These are phyloP conservation scores for Paragorgia papillata DNA, from an alignment of 92 coral and sea anemone genomes.

Conservation along the genomic window DNA sequence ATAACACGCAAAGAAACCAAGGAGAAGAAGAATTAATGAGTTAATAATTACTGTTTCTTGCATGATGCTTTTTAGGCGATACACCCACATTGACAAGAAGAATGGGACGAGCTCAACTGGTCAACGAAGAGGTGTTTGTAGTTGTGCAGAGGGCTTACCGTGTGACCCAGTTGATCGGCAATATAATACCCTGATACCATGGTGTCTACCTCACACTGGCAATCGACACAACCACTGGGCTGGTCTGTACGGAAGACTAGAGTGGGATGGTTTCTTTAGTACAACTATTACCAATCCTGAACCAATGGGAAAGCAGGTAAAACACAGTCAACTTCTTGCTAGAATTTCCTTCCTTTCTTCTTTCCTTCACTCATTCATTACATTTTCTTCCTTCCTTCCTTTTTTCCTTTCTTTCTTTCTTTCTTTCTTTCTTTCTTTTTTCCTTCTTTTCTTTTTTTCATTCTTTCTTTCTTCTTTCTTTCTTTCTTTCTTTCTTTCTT, in stretches of 20 bases:
- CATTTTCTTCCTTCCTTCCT: not conserved
- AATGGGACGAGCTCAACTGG: slow-evolving; percentile 79
- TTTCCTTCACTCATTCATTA: not conserved
- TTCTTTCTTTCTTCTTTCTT: not conserved
- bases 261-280: slow-evolving; percentile 98
- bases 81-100: slow-evolving; percentile 90
- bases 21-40: too few species aligned
- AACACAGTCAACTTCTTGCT: not conserved
- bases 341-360: not conserved
- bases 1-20: too few species aligned
- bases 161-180: slow-evolving; percentile 98
- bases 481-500: not conserved
- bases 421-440: not conserved
- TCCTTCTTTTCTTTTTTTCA: not conserved
- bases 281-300: slow-evolving; percentile 99
- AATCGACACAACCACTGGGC: slow-evolving; percentile 99
- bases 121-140: slow-evolving; percentile 85
- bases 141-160: slow-evolving; percentile 92
- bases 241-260: slow-evolving; percentile 95
- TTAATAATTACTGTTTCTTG: too few species aligned
- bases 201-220: slow-evolving; percentile 99
- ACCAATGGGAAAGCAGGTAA: slow-evolving; percentile 99
- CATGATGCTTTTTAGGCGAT: too few species aligned
- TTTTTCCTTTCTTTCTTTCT: not conserved
- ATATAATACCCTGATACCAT: slow-evolving; percentile 88